A percentile compares a stretch with the other conserved stretches of the same genome.
Evolutionary conservation across 1,140 invertebrate species (phyloP).

Genomic region (Procambarus clarkii): DNA sequence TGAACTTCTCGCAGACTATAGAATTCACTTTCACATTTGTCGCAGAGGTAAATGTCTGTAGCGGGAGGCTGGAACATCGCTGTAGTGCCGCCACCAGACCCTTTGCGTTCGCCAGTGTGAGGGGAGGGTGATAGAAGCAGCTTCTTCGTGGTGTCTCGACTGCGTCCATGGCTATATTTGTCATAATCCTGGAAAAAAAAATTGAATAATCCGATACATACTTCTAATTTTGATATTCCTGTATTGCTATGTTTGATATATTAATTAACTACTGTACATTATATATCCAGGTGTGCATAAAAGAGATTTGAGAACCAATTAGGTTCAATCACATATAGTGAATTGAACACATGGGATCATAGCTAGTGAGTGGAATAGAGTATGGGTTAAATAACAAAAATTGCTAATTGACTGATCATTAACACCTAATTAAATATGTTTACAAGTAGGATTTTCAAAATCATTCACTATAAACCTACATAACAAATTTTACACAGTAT

Average conservation of each 20-base stretch:
- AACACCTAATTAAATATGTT: no score
- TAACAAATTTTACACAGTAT: no score
- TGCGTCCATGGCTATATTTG: slow-evolving; percentile 24
- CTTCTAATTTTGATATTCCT: no score
- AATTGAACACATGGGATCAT: no score
- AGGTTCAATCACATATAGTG: not conserved
- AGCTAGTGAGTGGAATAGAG: no score
- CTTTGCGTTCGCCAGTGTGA: not conserved
- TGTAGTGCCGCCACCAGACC: slow-evolving; percentile 55
- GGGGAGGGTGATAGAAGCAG: slow-evolving; percentile 35
- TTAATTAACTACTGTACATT: not conserved
- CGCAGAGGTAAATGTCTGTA: slow-evolving; percentile 84
- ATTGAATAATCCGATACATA: not conserved
- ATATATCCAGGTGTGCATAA: not conserved
- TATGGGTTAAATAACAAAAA: no score
- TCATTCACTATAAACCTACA: no score
- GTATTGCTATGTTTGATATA: not conserved
- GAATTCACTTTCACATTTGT: slow-evolving; percentile 83
- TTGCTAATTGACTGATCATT: no score
- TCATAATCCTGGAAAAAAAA: slow-evolving; percentile 50
- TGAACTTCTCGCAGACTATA: slow-evolving; percentile 79
- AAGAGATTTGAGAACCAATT: not conserved
- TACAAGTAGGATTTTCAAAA: no score
- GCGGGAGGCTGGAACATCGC: slow-evolving; percentile 79
- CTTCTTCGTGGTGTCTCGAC: slow-evolving; percentile 43